Base-by-base conservation (phyloP, 30 jellyfish, hydroid and myxozoan species). In the Mastigias papua region DNA sequence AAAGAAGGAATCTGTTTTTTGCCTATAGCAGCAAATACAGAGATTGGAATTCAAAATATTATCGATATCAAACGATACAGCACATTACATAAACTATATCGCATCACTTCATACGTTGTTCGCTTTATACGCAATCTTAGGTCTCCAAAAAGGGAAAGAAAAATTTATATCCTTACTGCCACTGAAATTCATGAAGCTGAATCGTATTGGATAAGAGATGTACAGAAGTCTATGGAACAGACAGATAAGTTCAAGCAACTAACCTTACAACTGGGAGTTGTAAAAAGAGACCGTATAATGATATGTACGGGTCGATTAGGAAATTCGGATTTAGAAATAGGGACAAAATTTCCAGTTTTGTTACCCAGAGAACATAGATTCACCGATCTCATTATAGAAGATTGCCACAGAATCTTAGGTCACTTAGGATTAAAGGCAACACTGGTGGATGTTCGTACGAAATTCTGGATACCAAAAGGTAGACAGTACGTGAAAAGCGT, bases 381-480 rank as follows among this genome's bases (percentile, higher is more conserved):
- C 54, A 72, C 87, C 2, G 73, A 84, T 10, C 68, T 84, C 0
- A 54, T 84, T 1, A 60, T 37, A 29, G 5, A 46, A 30, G 81
- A 84, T 27, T 69, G 93, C 87, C 93, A 84, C 49, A 26, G 32
- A 73, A 86, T 48, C 29, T 76, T 75, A 23, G 80, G 46, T 0
- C 77, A 57, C 60, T 23, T 33, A 13, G 80, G 80, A 0, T 26
- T 73, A 0, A 63, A 33, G 37, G 82, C 90, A 60, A 86, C 95
- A 17, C 84, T 73, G 74, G 85, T 91, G 13, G 95, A 86, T 0
- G 60, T 86, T 19, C 34, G 85, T 20, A 49, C 95, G 5, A 86
- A 81, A 69, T 86, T 74, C 48, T 74, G 91, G 95, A 78, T 86
- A 21, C 69, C 91, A 31, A 58, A 34, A 70, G 91, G 95, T 10